These are phyloP conservation scores for Rhyacophila evoluta DNA, from an alignment of 2,888 invertebrate species.

Conservation along the genomic window DNA sequence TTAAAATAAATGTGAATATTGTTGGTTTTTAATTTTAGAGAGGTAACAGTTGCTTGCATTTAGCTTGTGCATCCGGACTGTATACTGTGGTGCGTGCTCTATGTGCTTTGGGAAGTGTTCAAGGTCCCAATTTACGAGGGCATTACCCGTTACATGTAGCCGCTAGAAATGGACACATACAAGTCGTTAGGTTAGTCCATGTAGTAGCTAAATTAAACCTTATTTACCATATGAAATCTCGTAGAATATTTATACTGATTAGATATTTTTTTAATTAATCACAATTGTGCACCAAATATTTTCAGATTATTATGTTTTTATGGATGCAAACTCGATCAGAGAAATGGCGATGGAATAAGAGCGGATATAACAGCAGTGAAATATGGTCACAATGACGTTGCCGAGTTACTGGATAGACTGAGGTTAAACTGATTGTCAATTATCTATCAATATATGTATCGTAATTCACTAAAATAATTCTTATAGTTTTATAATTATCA, in stretches of 20 bases:
- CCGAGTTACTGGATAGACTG: conserved; percentile 75
- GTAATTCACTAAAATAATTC: no score
- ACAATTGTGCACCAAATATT: conserved; percentile 31
- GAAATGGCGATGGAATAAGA: conserved; percentile 77
- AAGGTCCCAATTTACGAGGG: conserved; percentile 73
- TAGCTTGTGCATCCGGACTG: conserved; percentile 70
- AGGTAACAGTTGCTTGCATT: conserved; percentile 73
- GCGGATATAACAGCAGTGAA: conserved; percentile 84
- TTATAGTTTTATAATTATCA: neutral
- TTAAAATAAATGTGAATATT: conserved; percentile 38
- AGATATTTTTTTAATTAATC: neutral
- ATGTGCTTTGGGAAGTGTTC: conserved; percentile 73
- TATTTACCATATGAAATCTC: neutral
- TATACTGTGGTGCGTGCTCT: conserved; percentile 70
- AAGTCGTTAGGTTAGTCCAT: conserved; percentile 71
- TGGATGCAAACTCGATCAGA: conserved; percentile 77
- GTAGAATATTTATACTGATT: neutral
- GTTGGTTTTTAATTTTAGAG: conserved; percentile 60
- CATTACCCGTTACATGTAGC: conserved; percentile 78
- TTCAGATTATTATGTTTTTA: conserved; percentile 76
- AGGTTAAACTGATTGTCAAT: conserved; percentile 58
- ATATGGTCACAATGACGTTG: conserved; percentile 77
- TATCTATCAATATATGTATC: conserved; percentile 35
- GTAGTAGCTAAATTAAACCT: neutral
- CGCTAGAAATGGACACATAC: conserved; percentile 77